Percentiles rank a stretch among this genome's conserved stretches.
Conservation (phyloP, 2,888 invertebrate genomes). For the Athalia circularis region DNA sequence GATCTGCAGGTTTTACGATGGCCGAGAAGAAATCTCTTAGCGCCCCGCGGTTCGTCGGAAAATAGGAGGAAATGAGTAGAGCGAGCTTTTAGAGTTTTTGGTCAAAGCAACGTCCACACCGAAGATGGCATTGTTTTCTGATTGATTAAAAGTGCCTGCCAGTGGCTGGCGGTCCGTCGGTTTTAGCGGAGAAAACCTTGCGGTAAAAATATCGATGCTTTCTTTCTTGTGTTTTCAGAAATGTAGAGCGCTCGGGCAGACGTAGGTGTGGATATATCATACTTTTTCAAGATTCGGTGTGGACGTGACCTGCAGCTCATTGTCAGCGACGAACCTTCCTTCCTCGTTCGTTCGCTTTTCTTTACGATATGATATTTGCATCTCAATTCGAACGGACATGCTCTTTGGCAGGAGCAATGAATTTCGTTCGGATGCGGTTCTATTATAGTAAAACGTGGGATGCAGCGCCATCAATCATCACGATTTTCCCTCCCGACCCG, state of each 20-base stretch:
- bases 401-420: constrained; percentile 54
- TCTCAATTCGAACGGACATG: constrained; percentile 56
- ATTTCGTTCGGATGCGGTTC: constrained; percentile 53
- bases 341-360: no score
- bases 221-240: no score
- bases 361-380: constrained; percentile 53
- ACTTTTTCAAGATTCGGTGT: no score
- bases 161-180: no score
- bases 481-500: constrained; percentile 5
- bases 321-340: no score
- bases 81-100: neutral
- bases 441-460: constrained; percentile 1
- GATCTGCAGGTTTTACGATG: neutral
- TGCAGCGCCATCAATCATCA: constrained; percentile 21
- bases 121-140: neutral
- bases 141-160: neutral
- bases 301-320: no score
- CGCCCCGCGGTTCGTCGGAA: neutral
- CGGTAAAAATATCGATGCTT: neutral
- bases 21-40: neutral
- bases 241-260: no score
- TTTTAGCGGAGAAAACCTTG: neutral
- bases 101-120: neutral
- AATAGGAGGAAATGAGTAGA: neutral
- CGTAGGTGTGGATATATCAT: no score